phyloP scores from a whole-genome alignment of 1,140 invertebrate species.

The Atopsyche davidsoni region DNA sequence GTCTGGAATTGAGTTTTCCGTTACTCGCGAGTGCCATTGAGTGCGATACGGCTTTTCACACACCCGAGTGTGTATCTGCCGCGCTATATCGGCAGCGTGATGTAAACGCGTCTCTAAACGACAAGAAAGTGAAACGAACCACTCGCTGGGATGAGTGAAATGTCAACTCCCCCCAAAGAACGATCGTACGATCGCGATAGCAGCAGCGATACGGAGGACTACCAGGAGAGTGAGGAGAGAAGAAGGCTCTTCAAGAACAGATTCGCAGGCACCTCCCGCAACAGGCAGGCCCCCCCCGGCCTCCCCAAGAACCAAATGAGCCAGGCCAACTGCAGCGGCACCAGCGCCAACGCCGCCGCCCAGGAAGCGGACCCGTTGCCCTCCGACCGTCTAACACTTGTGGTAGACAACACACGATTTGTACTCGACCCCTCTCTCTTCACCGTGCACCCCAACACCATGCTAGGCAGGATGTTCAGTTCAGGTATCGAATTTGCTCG shows the following conservation, averaged over 20 bases:
- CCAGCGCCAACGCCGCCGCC: constrained; percentile 6
- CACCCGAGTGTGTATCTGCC: too few relatives aligned
- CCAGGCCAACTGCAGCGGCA: constrained; percentile 5
- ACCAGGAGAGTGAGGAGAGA: constrained; percentile 16
- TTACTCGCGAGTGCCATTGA: too few relatives aligned
- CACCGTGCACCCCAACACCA: constrained; percentile 86
- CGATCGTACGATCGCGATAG: constrained; percentile 24
- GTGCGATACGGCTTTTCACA: too few relatives aligned
- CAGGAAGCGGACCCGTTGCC: background rate
- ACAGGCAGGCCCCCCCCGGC: background rate
- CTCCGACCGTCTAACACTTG: constrained; percentile 19
- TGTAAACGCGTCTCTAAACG: too few relatives aligned
- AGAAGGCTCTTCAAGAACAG: constrained; percentile 17
- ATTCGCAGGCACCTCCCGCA: constrained; percentile 2
- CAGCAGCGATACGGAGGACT: constrained; percentile 29
- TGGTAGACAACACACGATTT: constrained; percentile 46
- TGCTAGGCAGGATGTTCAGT: constrained; percentile 96
- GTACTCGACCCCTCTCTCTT: constrained; percentile 88
- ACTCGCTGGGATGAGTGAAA: too few relatives aligned
- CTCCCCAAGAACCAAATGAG: background rate
- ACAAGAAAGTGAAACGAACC: too few relatives aligned
- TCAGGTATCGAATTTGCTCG: constrained; percentile 89
- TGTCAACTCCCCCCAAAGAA: constrained; percentile 19
- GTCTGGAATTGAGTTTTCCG: too few relatives aligned
- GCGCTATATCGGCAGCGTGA: too few relatives aligned